Evolutionary conservation across 1,140 invertebrate genomes (phyloP), one percentile per base, ranked within the genome.

Genomic region (Drosophila simulans): DNA sequence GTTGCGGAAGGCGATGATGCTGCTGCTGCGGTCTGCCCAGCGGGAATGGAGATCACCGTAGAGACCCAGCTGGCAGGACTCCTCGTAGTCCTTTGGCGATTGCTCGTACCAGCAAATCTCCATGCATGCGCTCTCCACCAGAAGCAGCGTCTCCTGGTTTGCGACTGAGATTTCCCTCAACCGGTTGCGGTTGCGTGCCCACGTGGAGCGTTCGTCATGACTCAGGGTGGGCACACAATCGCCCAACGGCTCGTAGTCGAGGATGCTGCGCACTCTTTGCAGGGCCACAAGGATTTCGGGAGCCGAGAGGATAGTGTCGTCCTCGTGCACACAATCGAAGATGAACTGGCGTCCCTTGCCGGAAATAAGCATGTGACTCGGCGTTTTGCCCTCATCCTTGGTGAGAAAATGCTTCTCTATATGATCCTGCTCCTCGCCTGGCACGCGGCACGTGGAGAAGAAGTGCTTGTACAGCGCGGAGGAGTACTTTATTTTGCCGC

Each of bases 361-460:
- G 46, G 94, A 93, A 22, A 96, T 94, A 17, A 93, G 31, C 0
- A 91, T 39, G 59, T 93, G 90, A 4, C 78, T 78, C 4, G 93
- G 91, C 10, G 92, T 91, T 1, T 52, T 37, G 0, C 85, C 82
- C 56, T 80, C 79, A 8, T 54, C 69, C 64, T 89, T 79, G 46
- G 91, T 88, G 1, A 78, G 91, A 42, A 93, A 93, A 48, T 92
- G 79, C 22, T 63, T 88, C 37, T 92, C 79, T 34, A 93, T 82
- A 17, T 80, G 92, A 93, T 94, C 94, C 71, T 93, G 93, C 77
- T 95, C 94, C 49, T 94, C 86, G n/a, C 95, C 95, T 5, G 95
- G 96, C 43, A 95, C 92, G 20, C 96, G 93, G 11, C 94, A 94
- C 4, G 95, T 95, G 64, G 96, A 95, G 86, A 95, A 96, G 46